Evolutionary conservation across 2,888 invertebrate genomes (phyloP), one percentile per base, ranked within the genome.

Genomic region (Drosophila mayaguana): DNA sequence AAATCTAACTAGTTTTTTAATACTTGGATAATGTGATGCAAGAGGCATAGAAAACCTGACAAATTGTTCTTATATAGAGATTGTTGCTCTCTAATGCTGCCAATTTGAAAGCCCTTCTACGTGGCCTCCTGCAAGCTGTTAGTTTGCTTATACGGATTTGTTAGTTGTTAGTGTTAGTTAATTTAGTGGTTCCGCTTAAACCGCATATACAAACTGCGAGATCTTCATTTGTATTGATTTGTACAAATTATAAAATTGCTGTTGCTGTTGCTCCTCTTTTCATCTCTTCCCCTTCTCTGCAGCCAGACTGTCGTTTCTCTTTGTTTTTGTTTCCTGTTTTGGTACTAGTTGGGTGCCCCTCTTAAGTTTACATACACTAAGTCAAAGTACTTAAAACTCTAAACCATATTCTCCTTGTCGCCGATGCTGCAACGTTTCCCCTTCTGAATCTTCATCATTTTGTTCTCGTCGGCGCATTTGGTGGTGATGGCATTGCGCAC

Each of bases 381-480:
- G n/a, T 54, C 7, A 18, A 4, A n/a, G 3, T 12, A 42, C 53
- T 48, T 53, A 40, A 14, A 14, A 3, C 4, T 45, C 28, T 72
- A 72, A 6, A 50, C 36, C 42, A 72, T 59, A 57, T 91, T 91
- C 66, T 91, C 91, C 60, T 91, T 91, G 48, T 90, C 81, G 40
- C 45, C 69, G n/a, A 40, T 9, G 59, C 75, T 72, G 20, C 62
- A 65, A 6, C 72, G 78, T 64, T 92, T 93, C 73, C 82, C 71
- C 38, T 80, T 80, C 63, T 91, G 83, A 56, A 93, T 92, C 80
- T 94, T 94, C 83, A 93, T 93, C 90, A 95, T 92, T 89, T 95
- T 95, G 51, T 95, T 94, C 91, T 95, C 95, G 77, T 95, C 95
- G 0, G 95, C 94, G 78, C 95, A 95, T 83, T 95, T 95, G 1